Evolutionary conservation across 2,888 invertebrate genomes (phyloP).

Genomic region (Onthophagus sagittarius): DNA sequence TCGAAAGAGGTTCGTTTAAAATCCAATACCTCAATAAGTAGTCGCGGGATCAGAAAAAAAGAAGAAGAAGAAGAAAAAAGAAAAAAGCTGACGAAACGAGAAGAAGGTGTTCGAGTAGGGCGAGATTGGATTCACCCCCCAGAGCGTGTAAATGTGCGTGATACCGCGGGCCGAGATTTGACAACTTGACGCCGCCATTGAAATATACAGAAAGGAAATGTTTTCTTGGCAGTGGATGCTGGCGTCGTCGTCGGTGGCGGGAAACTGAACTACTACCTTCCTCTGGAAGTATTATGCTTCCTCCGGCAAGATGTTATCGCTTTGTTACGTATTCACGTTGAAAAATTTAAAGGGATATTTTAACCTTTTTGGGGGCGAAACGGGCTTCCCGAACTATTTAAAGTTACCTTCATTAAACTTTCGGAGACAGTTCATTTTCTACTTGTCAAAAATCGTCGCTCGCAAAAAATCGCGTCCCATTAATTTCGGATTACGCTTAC

Average conservation of each 20-base stretch:
- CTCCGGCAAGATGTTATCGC: conserved; percentile 33
- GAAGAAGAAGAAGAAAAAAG: conserved; percentile 21
- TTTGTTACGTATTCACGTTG: conserved; percentile 29
- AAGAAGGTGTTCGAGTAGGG: conserved; percentile 26
- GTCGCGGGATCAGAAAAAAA: conserved; percentile 15
- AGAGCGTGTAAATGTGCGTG: conserved; percentile 34
- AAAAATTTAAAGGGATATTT: conserved; percentile 26
- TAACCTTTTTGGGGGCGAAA: conserved; percentile 19
- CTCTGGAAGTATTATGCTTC: conserved; percentile 37
- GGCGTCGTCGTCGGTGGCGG: conserved; percentile 37
- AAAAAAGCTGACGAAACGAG: conserved; percentile 1
- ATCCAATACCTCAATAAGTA: conserved; percentile 23
- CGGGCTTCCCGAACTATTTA: neutral
- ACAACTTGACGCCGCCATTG: conserved; percentile 41
- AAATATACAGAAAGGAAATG: conserved; percentile 40
- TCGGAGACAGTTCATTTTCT: neutral
- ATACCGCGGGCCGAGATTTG: conserved; percentile 36
- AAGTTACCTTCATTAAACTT: conserved; percentile 2
- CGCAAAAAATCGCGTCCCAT: neutral
- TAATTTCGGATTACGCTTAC: neutral
- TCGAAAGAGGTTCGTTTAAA: neutral
- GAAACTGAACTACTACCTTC: conserved; percentile 36
- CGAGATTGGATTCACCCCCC: conserved; percentile 34
- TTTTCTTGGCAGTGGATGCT: conserved; percentile 38
- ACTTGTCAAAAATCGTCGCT: neutral